phyloP scores from a whole-genome alignment of 2,888 invertebrate genomes.

The Sarcophaga rosellei region DNA sequence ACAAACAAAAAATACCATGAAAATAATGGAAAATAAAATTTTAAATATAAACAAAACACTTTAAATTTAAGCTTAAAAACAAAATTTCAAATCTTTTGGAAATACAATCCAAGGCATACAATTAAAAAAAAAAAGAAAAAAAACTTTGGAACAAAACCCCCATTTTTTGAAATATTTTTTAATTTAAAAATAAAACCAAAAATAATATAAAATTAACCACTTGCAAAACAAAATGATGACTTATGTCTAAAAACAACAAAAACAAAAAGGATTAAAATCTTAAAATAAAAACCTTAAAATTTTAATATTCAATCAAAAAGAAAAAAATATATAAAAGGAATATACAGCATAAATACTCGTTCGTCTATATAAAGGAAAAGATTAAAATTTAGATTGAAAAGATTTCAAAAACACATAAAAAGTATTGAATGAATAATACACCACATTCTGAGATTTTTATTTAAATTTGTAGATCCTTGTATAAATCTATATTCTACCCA shows the following conservation, averaged over 20 bases:
- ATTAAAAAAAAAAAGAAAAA: neutral
- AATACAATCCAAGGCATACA: conserved; percentile 27
- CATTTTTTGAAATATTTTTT: too few species aligned
- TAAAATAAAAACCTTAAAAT: conserved; percentile 21
- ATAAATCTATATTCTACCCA: too few species aligned
- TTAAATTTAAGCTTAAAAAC: conserved; percentile 48
- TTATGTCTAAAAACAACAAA: conserved; percentile 61
- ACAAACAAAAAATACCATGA: conserved; percentile 53
- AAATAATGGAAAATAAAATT: conserved; percentile 62
- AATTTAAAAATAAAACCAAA: too few species aligned
- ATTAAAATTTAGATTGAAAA: too few species aligned
- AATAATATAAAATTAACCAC: conserved; percentile 15
- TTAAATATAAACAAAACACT: conserved; percentile 39
- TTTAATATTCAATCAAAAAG: neutral
- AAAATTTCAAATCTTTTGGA: conserved; percentile 66
- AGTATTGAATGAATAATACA: too few species aligned
- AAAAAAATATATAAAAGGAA: neutral
- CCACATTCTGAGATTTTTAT: too few species aligned
- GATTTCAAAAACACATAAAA: too few species aligned
- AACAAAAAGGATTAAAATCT: conserved; percentile 18
- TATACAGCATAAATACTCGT: neutral
- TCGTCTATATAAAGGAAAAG: too few species aligned
- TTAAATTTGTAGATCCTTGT: too few species aligned
- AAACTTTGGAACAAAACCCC: neutral
- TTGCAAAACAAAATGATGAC: conserved; percentile 64